Evolutionary conservation across 2,888 invertebrate species (phyloP), one percentile per base, ranked within the genome.

Genomic region (Calameuta pallipes): DNA sequence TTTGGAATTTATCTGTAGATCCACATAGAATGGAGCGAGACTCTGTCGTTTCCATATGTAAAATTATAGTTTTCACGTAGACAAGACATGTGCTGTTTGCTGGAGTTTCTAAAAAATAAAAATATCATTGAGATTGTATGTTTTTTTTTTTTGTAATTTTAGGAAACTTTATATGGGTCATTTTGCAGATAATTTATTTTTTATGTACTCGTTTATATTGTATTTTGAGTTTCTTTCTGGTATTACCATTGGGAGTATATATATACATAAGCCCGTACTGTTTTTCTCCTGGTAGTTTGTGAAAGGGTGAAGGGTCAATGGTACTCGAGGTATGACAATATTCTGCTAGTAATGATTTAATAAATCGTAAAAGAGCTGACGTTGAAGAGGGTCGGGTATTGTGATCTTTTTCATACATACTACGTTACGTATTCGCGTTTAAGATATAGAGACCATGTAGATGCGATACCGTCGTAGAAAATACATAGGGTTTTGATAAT

Each of bases 301-400:
- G 15, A 41, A 56, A 56, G 56, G 56, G 56, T 9, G 23, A 23
- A 56, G 56, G 56, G 56, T 56, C 56, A 56, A 56, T 56, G 23
- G 56, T 56, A 56, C 56, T 23, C 56, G 56, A 23, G 56, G 6
- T 56, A 56, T 56, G 56, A 56, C 56, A 56, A 23, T 56, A 56
- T 56, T 56, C 56, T 37, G 71, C 33, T 4, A 81, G 85, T 85
- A 85, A 88, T 89, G 87, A 89, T 89, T 89, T 89, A 89, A 89
- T 89, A 89, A 87, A 86, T 87, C 85, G 85, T 85, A 88, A 88
- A 88, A 84, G 83, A 81, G 85, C 85, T 83, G 81, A 82, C 84
- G 81, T 86, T 88, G 89, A 88, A 86, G 80, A 88, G 89, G 89
- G 88, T 88, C 87, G 88, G 82, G 56, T 56, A 23, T 56, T 56